Evolutionary conservation across 2,888 invertebrate species (phyloP), one percentile per base, ranked within the genome.

Genomic region (Sarcophaga subvicina): DNA sequence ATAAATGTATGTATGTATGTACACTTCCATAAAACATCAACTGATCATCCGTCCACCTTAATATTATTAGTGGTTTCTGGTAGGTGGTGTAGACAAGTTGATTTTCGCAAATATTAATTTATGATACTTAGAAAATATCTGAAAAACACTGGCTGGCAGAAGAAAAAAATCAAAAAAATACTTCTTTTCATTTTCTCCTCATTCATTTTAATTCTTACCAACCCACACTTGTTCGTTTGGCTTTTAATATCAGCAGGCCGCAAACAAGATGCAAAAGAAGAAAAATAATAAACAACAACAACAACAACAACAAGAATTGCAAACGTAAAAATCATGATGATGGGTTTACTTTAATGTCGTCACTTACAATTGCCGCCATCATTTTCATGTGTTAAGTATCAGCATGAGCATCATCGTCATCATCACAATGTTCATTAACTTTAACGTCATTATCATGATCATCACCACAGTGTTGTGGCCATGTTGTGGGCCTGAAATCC

Each of bases 41-140:
- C 12, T 14, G 17, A 12, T 54, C 17, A 54, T 14, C 54, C 54
- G 17, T 47, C 47, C 69, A 69, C 22, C 66, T 27, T 25, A 25
- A 66, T 47, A 70, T 69, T 63, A 78, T 80, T 73, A 80, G 80
- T 77, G 69, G 69, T 81, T 80, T 83, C 80, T 86, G 72, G 83
- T 86, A 86, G 83, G 83, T 75, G 83, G 83, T 83, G 80, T 59
- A 83, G 86, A 83, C 80, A 86, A 86, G 80, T 83, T 83, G 86
- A 86, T 81, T 86, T 81, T 76, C 85, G 62, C 62, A 60, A 83
- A 66, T 78, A 80, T 86, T 83, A 78, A 80, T 86, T 83, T 86
- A 83, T 86, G 70, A 83, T 80, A 49, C 64, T 73, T 69, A 77
- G 72, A 79, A 37, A 77, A 63, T 66, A 75, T 73, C 66, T 2